These are phyloP conservation scores for Dicerorhinus sumatrensis DNA, from an alignment of 2,113 vertebrate species.

Conservation along the genomic window DNA sequence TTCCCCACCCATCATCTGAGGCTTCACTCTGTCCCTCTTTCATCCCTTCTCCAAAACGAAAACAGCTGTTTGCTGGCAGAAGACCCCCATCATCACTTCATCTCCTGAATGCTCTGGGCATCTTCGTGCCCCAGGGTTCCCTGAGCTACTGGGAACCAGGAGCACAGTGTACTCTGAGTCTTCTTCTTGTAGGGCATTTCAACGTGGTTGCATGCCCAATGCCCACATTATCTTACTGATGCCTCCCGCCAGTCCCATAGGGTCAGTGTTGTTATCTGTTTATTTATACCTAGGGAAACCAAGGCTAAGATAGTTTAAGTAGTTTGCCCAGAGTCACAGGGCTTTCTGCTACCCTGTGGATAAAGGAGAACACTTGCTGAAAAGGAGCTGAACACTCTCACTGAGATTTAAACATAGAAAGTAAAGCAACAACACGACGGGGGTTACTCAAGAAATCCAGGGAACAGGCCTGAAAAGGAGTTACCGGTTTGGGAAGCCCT, in stretches of 20 bases:
- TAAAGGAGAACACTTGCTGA: background rate
- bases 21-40: background rate
- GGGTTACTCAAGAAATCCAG: background rate
- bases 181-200: background rate
- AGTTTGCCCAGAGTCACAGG: background rate
- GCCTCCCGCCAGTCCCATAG: background rate
- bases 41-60: background rate
- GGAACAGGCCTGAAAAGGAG: background rate
- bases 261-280: background rate
- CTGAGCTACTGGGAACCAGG: background rate
- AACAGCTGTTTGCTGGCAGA: background rate
- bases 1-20: background rate
- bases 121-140: background rate
- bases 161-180: background rate
- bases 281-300: background rate
- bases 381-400: background rate
- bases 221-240: background rate
- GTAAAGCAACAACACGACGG: slow-evolving; percentile 54
- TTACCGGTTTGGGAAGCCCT: background rate
- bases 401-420: background rate
- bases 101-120: background rate
- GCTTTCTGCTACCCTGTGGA: background rate
- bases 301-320: background rate
- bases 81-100: background rate
- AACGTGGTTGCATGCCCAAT: background rate